Base-by-base conservation (phyloP, 2,113 vertebrate genomes). In the Sclerurus mexicanus region DNA sequence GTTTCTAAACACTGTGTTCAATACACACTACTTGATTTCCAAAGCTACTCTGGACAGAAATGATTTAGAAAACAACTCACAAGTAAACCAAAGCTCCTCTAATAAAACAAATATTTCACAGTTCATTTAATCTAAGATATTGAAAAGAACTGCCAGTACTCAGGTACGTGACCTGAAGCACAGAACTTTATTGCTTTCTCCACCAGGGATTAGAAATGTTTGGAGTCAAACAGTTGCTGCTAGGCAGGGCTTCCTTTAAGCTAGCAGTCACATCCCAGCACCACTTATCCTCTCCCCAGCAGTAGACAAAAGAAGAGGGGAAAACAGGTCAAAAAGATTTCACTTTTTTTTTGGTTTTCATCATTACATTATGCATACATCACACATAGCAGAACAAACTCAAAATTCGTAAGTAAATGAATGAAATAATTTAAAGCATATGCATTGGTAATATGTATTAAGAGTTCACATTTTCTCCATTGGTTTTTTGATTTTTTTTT, bases 31-130 rank as follows among this genome's bases (percentile, higher is more conserved):
- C 55, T 87, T 73, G 31, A 27, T 88, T 89, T 95, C 87, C 95
- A 97, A 92, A 95, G 92, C 89, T 90, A 35, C 90, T 74, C 69
- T 93, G 89, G 85, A 87, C 89, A 95, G 95, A 96, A 91, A 96
- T 89, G 55, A 93, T 96, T 96, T 93, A 97, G 93, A 94, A 96
- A 96, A 96, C 85, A 94, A 90, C 81, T 96, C 93, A 96, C 96
- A 98, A 95, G 96, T 97, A 96, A 98, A 98, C 93, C 87, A 94
- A 95, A 95, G 96, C 93, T 97, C 89, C 97, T 95, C 96, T 96
- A 97, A 97, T 97, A 98, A 97, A 98, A 97, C 96, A 97, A 98
- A 97, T 98, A 98, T 97, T 98, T 98, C 97, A 97, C 97, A 98
- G 97, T 97, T 98, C 97, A 98, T 98, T 98, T 98, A 95, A 97